These are phyloP conservation scores for Notarius quadriscutis DNA, from an alignment of 2,113 vertebrate genomes.

Conservation along the genomic window DNA sequence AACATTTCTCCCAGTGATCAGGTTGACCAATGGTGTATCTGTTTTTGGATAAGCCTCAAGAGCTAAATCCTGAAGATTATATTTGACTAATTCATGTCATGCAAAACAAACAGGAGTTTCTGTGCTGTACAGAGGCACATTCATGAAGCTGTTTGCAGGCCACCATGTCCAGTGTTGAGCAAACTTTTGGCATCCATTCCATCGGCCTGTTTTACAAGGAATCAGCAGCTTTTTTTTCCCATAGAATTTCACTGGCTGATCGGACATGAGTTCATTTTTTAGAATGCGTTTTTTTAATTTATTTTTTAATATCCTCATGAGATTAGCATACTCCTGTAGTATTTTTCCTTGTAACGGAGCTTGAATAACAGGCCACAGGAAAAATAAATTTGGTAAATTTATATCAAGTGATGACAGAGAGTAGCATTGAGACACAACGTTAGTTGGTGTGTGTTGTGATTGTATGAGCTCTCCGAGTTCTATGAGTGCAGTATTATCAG, in stretches of 20 bases:
- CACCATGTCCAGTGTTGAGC: conserved; percentile 52
- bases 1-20: not conserved
- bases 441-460: not conserved
- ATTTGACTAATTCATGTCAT: conserved; percentile 58
- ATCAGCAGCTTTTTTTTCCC: conserved; percentile 19
- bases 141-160: conserved; percentile 57
- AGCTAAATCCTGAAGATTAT: conserved; percentile 36
- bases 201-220: conserved; percentile 51
- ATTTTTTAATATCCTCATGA: not conserved
- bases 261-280: not conserved
- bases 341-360: not conserved
- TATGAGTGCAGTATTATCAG: not conserved
- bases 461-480: not conserved
- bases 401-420: not conserved
- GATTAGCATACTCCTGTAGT: not conserved
- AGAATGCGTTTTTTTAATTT: not conserved
- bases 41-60: conserved; percentile 12
- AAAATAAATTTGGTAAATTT: not conserved
- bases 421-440: not conserved
- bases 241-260: conserved; percentile 5
- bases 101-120: conserved; percentile 48
- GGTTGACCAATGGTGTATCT: not conserved
- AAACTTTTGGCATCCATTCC: conserved; percentile 54
- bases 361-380: not conserved
- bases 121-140: conserved; percentile 61